Evolutionary conservation across 2,888 invertebrate genomes (phyloP), one percentile per base, ranked within the genome.

Genomic region (Spilarctia lutea): DNA sequence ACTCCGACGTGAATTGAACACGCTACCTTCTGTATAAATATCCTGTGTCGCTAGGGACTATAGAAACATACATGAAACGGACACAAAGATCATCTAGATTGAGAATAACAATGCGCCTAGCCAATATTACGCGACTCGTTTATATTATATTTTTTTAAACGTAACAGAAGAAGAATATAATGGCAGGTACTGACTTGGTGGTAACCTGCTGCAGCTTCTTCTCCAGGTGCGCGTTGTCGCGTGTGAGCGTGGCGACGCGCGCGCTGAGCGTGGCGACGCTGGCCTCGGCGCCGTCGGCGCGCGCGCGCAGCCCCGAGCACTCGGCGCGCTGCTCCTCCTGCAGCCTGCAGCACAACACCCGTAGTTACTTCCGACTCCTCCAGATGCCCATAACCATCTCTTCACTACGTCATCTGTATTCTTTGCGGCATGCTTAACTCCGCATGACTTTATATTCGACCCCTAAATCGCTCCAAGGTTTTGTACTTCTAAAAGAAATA

Each of bases 1-100:
- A 98, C 98, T 98, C 98, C 98, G 98, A 98, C 98, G 98, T 98
- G 98, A 98, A 98, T 98, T 98, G 98, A 98, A 98, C 98, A 98
- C 98, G 98, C 98, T 98, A 98, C 98, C 98, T 98, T 98, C 98
- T 98, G 98, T 39, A 39, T 8, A 4, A 4, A 35, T 35, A 35
- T 35, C 35, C 35, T 35, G 35, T 35, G 35, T 35, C 35, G 3
- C 35, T 3, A 4, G 35, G 35, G 35, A 6, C 35, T 6, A 35
- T 45, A 16, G 10, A 13, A 45, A 16, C 45, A 16, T 45, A 45
- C 13, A 45, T 16, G 45, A 45, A 45, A 7, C 16, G 45, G 45
- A 45, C 3, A 45, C 16, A 16, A 45, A 45, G 45, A 45, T 1
- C 42, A n/a, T n/a, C 13, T 3, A 45, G 16, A 11, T 16, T 45